These are phyloP conservation scores for Tokudaia muenninki DNA, from an alignment of 2,797 vertebrate species.

Conservation along the genomic window DNA sequence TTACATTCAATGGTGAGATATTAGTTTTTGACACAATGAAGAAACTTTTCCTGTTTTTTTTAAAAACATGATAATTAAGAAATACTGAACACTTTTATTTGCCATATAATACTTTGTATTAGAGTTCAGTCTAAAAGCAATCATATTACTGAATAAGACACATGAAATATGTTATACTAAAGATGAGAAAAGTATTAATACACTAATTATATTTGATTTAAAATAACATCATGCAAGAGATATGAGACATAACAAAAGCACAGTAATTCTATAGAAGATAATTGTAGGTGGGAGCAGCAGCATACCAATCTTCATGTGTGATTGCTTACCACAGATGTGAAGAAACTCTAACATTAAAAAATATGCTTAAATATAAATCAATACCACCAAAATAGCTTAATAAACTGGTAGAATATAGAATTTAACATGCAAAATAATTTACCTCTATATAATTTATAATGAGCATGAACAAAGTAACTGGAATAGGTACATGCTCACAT, in stretches of 20 bases:
- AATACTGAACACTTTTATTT: not conserved
- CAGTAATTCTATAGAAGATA: not conserved
- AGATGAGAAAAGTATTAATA: not conserved
- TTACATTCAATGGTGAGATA: slow-evolving; percentile 1
- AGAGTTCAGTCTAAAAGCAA: not conserved
- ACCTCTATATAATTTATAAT: not conserved
- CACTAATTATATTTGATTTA: not conserved
- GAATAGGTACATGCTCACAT: not conserved
- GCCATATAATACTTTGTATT: not conserved
- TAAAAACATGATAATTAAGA: not conserved
- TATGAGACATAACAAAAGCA: not conserved
- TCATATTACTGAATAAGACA: not conserved
- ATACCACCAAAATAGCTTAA: not conserved
- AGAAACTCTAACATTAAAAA: slow-evolving; percentile 18
- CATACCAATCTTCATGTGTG: not conserved
- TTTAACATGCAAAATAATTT: not conserved
- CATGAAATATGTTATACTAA: not conserved
- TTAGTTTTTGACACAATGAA: not conserved
- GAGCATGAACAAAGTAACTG: not conserved
- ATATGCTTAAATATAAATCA: not conserved
- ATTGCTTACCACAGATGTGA: not conserved
- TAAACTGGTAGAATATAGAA: slow-evolving; percentile 10
- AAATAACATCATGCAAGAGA: not conserved
- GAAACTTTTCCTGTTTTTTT: not conserved
- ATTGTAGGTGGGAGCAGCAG: not conserved